Evolutionary conservation across 2,888 invertebrate genomes (phyloP), one percentile per base, ranked within the genome.

Genomic region (Habroteleia sp.): DNA sequence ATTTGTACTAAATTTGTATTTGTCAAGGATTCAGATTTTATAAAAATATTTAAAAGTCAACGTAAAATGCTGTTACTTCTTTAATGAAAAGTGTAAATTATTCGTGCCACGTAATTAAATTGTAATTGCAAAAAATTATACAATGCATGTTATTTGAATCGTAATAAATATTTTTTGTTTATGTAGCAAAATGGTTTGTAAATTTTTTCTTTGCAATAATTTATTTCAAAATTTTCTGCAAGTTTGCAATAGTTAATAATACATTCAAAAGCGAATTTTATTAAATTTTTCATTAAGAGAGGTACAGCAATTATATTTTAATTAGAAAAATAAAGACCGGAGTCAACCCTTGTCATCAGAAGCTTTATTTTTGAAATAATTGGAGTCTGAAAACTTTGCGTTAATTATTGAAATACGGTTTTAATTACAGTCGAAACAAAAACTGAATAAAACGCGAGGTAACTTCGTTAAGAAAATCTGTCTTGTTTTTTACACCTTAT

Each of bases 391-490:
- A 29, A 39, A 29, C 25, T n/a, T 2, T 5, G 2, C 29, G 31
- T 29, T 42, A 41, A 56, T 56, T 56, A 56, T 39, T 8, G 11
- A 54, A 56, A 31, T 27, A 31, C 41, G 31, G n/a, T 41, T 31
- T 56, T 56, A 56, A 56, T 56, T 41, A 42, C 41, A 31, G 20
- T 16, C 8, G 20, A 31, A 23, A 16, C 13, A 31, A 31, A 35
- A 41, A 17, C 39, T 27, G n/a, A 16, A 4, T 4, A n/a, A 16
- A 37, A 39, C 20, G 17, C 6, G 13, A 29, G 23, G 8, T 56
- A 41, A 41, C 31, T 29, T 41, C 20, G 37, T 56, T 41, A 31
- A 41, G 41, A 56, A 56, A 41, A 56, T 56, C 56, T 56, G 41
- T 13, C 10, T 31, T 56, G 56, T 56, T 41, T 56, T 42, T 41